Evolutionary conservation across 2,797 vertebrate species (phyloP).

Genomic region (Pipistrellus pipistrellus): DNA sequence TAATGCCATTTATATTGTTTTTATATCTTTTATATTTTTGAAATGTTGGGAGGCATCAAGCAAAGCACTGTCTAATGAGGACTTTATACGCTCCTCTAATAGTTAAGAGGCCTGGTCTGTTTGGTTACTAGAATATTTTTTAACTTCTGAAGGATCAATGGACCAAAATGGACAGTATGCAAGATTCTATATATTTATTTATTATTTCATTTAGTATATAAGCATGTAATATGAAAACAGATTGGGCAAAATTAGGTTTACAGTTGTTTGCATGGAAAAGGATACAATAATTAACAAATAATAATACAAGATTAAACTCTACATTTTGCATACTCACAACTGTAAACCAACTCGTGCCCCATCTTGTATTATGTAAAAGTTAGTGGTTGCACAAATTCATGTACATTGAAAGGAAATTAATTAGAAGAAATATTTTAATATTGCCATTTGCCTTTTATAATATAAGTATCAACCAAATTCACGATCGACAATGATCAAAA

Average conservation of each 20-base stretch:
- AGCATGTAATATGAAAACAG: not conserved
- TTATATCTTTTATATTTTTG: not conserved
- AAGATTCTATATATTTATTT: not conserved
- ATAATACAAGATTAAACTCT: not conserved
- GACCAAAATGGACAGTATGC: not conserved
- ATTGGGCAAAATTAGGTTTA: not conserved
- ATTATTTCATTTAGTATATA: conserved; percentile 11
- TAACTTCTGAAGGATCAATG: not conserved
- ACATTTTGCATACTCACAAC: not conserved
- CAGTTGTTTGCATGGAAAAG: not conserved
- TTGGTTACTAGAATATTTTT: not conserved
- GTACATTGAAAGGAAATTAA: too few relatives aligned
- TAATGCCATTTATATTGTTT: not conserved
- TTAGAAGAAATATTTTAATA: too few relatives aligned
- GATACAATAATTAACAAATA: not conserved
- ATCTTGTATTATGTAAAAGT: not conserved
- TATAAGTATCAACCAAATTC: too few relatives aligned
- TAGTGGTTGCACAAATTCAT: too few relatives aligned
- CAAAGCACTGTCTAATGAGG: not conserved
- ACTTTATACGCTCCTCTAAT: not conserved
- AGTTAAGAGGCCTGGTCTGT: not conserved
- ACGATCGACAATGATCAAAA: too few relatives aligned
- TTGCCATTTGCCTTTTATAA: too few relatives aligned
- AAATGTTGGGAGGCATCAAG: not conserved
- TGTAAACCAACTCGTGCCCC: not conserved